Base-by-base conservation (phyloP, 2,888 invertebrate species). In the Cerceris rybyensis region DNA sequence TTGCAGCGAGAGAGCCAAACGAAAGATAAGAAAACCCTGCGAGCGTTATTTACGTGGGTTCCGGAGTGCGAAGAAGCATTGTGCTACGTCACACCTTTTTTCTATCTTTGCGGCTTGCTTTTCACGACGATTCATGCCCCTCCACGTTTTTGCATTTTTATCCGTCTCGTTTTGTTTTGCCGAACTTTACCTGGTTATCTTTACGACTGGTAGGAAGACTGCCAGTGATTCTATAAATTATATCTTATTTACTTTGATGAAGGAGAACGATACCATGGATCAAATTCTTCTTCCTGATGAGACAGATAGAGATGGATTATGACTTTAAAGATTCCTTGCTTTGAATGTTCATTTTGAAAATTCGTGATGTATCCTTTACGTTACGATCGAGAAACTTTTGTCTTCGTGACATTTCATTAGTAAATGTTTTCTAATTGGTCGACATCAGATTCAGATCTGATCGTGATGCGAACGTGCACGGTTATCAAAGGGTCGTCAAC, bases 401-500 rank as follows among this genome's bases (percentile, higher is more conserved):
- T 28, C 28, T 28, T 46, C 11, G 68, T 71, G 80, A 60, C 64
- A n/a, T 70, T 76, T 57, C 82, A 76, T 82, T 85, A 80, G 72
- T 75, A 73, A 85, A 76, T 74, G 80, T 76, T 67, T 85, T 61
- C 72, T 80, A 83, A 85, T 84, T 83, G 76, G 76, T 71, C 64
- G 68, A 46, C 59, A 61, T n/a, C 67, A 75, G 78, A 85, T 78
- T 70, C 69, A 71, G 61, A 70, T 73, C 67, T 64, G 73, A 68
- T 77, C 81, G 74, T 54, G 57, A 43, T 59, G 57, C 60, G 76
- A 77, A 74, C 63, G 72, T 57, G 72, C 57, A 57, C 55, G 81
- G 79, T 88, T 85, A 86, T 86, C 85, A 83, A 84, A 88, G 87
- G 84, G 85, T 85, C 86, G 83, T 84, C 85, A 85, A 87, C 85